Conservation (phyloP, 2,888 invertebrate species). For the Sclerodermus sp. region DNA sequence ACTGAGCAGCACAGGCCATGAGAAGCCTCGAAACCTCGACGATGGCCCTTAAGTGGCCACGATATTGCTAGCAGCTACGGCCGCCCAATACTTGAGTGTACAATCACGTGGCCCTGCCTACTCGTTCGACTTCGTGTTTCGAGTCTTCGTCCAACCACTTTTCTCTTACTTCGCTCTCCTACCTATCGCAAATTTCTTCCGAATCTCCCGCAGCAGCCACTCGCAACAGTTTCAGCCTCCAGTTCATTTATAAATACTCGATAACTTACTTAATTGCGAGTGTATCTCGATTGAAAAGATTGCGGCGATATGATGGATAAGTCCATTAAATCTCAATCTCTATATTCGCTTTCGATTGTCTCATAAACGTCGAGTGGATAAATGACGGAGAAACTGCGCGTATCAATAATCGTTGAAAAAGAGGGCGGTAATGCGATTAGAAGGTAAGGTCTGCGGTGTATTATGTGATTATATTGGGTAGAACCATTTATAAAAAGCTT, state of each 20-base stretch:
- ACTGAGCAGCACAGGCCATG: conserved; percentile 41
- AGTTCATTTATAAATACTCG: too few relatives aligned
- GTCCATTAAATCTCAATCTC: conserved; percentile 21
- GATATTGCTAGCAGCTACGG: conserved; percentile 51
- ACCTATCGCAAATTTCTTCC: too few relatives aligned
- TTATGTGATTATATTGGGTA: neutral
- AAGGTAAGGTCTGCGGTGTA: conserved; percentile 20
- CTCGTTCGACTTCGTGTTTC: conserved; percentile 28
- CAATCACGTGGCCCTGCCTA: conserved; percentile 34
- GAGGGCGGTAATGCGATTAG: conserved; percentile 23
- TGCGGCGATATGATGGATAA: neutral
- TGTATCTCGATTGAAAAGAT: too few relatives aligned
- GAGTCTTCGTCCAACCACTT: conserved; percentile 32
- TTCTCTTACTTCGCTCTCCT: conserved; percentile 22
- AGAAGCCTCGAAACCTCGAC: conserved; percentile 53
- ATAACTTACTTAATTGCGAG: too few relatives aligned
- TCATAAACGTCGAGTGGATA: conserved; percentile 3
- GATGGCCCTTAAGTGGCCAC: conserved; percentile 56
- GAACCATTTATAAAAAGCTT: too few relatives aligned
- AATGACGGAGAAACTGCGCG: neutral
- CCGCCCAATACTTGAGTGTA: conserved; percentile 50
- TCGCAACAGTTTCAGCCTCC: too few relatives aligned
- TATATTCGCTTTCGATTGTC: too few relatives aligned
- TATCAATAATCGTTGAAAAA: conserved; percentile 22
- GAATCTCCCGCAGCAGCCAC: too few relatives aligned